phyloP scores from a whole-genome alignment of 1,140 invertebrate species.

The Hyphantria cunea region DNA sequence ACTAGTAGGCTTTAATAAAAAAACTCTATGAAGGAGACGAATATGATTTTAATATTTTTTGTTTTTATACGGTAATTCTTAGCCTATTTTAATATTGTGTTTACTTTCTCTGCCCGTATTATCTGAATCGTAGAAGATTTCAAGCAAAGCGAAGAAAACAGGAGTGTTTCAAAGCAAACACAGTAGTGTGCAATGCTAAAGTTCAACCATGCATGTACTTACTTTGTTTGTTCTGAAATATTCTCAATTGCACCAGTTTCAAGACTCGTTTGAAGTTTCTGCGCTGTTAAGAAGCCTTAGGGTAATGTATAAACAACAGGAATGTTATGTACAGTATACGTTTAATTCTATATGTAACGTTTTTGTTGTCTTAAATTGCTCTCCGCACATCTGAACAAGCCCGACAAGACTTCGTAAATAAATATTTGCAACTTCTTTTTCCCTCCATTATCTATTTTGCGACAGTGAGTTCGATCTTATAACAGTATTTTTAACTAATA shows the following conservation, averaged over 20 bases:
- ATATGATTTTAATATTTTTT: too few species aligned
- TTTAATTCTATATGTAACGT: constrained; percentile 80
- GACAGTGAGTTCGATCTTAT: too few species aligned
- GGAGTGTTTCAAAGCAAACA: constrained; percentile 76
- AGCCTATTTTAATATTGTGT: background rate
- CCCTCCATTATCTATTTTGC: too few species aligned
- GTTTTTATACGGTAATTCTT: too few species aligned
- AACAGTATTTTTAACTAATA: too few species aligned
- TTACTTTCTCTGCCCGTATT: too few species aligned
- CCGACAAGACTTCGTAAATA: constrained; percentile 2
- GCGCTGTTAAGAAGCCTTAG: constrained; percentile 44
- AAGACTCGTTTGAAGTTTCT: constrained; percentile 7
- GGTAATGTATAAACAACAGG: constrained; percentile 80
- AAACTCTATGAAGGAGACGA: too few species aligned
- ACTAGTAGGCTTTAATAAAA: too few species aligned
- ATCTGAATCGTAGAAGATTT: background rate
- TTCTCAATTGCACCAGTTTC: constrained; percentile 39
- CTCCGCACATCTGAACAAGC: constrained; percentile 49
- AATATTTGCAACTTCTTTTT: too few species aligned
- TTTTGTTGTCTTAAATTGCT: constrained; percentile 81
- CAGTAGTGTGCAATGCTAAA: constrained; percentile 80
- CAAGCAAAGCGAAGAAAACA: constrained; percentile 12
- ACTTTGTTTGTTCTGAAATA: constrained; percentile 80
- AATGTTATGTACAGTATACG: constrained; percentile 80
- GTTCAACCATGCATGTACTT: constrained; percentile 76